Base-by-base conservation (phyloP, 2,113 vertebrate species). In the Herpetotheres cachinnans region DNA sequence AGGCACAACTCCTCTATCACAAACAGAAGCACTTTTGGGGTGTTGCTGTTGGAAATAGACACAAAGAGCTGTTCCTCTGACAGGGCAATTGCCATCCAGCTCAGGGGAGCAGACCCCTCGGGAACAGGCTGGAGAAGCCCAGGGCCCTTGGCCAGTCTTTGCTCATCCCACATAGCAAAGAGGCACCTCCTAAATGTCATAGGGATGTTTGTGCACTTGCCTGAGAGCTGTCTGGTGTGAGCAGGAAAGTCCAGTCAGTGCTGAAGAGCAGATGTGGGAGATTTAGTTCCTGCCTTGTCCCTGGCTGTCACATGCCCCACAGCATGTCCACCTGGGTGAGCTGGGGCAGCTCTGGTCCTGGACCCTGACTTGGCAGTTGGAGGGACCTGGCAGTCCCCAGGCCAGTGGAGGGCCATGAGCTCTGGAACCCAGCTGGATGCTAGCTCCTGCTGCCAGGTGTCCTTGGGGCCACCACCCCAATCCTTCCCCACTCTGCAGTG, bases 261-360 rank as follows among this genome's bases (percentile, higher is more conserved):
- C 50, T 63, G 76, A 47, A 79, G 72, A 85, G 65, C 65, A 81
- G 81, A 11, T 24, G 36, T 27, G 15, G 29, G n/a, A 62, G 13
- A 38, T 27, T 5, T 46, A 2, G 1, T 47, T 90, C 17, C 44
- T 42, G 12, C 36, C 67, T 70, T 0, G 0, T 15, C 6, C 34
- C 20, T 55, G 24, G 44, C 61, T 82, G 67, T 38, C 8, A 4
- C 0, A 2, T 44, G 40, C 30, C 44, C 40, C 62, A 9, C 24
- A 30, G 36, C 62, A 21, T 6, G 12, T 50, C 6, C 22, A 6
- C 8, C 21, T 49, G 0, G 0, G 27, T 26, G 67, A 58, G 30
- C 16, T 0, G 0, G n/a, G 29, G 62, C 38, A 72, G 40, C 15
- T 38, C 62, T 56, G 40, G 11, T 44, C 34, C 62, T 34, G 54